Base-by-base conservation (phyloP, 2,113 vertebrate species). In the Junco hyemalis region DNA sequence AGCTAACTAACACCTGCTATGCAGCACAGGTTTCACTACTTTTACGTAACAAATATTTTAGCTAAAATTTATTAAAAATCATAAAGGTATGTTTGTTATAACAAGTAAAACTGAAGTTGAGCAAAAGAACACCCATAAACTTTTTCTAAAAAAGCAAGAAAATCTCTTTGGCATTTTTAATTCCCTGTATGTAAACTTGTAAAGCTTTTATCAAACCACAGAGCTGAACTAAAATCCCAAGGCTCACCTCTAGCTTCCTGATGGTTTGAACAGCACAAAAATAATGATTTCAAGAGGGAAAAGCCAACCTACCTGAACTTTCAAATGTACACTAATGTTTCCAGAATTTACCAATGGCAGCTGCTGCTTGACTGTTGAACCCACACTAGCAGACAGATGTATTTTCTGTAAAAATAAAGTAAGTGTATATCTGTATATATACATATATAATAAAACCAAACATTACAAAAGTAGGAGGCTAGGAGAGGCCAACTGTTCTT, bases 291-390 rank as follows among this genome's bases (percentile, higher is more conserved):
- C 42, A 59, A 64, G 38, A 79, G 6, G 21, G 5, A 81, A 69
- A 72, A 85, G 54, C 8, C 74, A 78, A 96, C 97, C 80, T 98
- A 99, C 99, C 99, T 98, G 98, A 54, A 99, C 88, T 95, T 98
- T 98, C 81, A 99, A 97, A 94, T 97, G 94, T 69, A 99, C 98
- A 24, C 97, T 96, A 91, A 99, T 99, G 97, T 99, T 99, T 73
- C 99, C 99, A 90, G 99, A 98, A 97, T 99, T 99, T 97, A 98
- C 99, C 96, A 99, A 97, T 6, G 99, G 99, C 85, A 99, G 97
- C 13, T 96, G 97, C 92, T 98, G 98, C 81, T 97, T 98, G 83
- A 96, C 91, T 81, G 97, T 98, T 90, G 98, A 98, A 96, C 98
- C 98, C 95, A 98, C 86, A 47, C 65, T 91, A 70, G 98, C 82